Evolutionary conservation across 2,113 vertebrate species (phyloP).

Genomic region (Oreochromis tanganicae): DNA sequence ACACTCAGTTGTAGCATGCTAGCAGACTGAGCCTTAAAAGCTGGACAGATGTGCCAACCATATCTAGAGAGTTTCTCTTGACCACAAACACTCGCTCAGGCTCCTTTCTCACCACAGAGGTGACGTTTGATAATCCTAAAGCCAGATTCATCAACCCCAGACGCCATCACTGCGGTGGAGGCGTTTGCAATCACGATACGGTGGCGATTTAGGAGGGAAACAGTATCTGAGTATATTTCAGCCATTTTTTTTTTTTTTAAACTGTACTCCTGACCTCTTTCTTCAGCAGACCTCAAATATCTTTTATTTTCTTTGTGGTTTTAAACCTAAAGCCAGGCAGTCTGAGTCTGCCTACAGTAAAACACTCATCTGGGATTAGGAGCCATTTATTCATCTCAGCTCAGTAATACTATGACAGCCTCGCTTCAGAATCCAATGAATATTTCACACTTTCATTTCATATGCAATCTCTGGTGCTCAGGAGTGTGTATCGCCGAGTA

Average conservation of each 20-base stretch:
- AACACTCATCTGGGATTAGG: constrained; percentile 66
- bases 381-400: constrained; percentile 62
- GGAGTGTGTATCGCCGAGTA: constrained; percentile 23
- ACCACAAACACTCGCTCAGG: not conserved
- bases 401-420: constrained; percentile 54
- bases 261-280: constrained; percentile 9
- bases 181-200: not conserved
- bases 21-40: not conserved
- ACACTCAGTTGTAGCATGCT: not conserved
- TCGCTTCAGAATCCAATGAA: constrained; percentile 60
- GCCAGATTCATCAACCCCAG: not conserved
- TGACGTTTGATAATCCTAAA: not conserved
- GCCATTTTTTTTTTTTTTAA: not conserved
- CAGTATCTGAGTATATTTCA: not conserved
- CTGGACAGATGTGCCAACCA: not conserved
- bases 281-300: constrained; percentile 7
- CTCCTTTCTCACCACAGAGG: not conserved
- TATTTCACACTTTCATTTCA: constrained; percentile 68
- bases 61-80: not conserved
- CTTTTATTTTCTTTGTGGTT: constrained; percentile 29
- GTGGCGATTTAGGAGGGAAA: not conserved
- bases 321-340: constrained; percentile 27
- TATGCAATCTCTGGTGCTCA: constrained; percentile 52
- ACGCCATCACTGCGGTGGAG: not conserved
- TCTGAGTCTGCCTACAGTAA: constrained; percentile 33